Evolutionary conservation across 2,113 vertebrate species (phyloP).

Genomic region (Cervus canadensis): DNA sequence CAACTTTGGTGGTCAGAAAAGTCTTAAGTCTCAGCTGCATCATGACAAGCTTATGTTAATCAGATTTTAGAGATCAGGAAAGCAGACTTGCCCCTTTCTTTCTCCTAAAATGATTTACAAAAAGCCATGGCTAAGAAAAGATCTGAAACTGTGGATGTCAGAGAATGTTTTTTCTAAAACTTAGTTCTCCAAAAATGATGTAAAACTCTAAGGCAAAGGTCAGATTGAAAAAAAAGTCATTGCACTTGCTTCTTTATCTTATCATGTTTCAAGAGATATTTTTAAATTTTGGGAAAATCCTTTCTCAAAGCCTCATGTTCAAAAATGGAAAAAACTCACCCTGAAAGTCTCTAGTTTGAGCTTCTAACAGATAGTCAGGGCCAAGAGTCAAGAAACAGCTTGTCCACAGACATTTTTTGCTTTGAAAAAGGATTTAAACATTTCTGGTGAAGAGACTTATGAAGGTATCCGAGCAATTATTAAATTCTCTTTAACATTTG

Average conservation of each 20-base stretch:
- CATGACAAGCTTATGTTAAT: neutral
- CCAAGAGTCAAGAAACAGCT: neutral
- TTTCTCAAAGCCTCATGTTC: neutral
- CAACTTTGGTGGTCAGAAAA: neutral
- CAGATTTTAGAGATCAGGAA: neutral
- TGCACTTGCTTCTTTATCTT: neutral
- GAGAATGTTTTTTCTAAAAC: neutral
- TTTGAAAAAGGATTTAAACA: neutral
- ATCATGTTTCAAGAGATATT: neutral
- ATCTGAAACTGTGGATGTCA: neutral
- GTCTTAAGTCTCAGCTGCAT: neutral
- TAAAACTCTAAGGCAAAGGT: neutral
- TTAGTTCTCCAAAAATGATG: neutral
- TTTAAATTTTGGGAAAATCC: neutral
- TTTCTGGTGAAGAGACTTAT: neutral
- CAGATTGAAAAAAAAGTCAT: neutral
- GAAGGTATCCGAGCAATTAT: neutral
- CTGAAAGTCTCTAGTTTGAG: neutral
- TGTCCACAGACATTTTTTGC: neutral
- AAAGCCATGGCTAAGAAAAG: neutral
- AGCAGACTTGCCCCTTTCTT: neutral
- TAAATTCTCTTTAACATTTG: neutral
- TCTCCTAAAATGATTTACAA: neutral
- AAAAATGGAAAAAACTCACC: neutral
- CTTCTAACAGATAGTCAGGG: neutral